These are phyloP conservation scores for Tenthredo mesomela DNA, from an alignment of 2,888 invertebrate genomes.

Conservation along the genomic window DNA sequence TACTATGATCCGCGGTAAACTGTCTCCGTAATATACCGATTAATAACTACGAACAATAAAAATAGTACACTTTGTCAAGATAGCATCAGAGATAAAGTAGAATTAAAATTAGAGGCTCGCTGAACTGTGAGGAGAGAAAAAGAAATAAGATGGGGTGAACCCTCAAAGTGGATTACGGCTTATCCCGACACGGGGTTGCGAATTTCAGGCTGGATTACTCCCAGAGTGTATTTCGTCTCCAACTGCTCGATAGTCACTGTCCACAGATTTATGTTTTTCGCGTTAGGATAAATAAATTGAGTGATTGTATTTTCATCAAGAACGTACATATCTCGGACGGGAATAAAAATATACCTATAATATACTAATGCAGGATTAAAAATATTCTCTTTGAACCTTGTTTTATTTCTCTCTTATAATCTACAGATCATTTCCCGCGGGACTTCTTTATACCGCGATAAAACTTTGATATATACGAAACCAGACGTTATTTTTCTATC, in stretches of 20 bases:
- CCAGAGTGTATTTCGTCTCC: constrained; percentile 19
- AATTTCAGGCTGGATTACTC: constrained; percentile 63
- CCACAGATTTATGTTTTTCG: constrained; percentile 66
- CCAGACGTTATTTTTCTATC: background rate
- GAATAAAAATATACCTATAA: background rate
- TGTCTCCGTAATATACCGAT: background rate
- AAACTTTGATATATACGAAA: background rate
- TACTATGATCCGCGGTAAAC: background rate
- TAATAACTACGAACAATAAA: background rate
- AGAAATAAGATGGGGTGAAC: constrained; percentile 44
- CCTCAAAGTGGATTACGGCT: constrained; percentile 57
- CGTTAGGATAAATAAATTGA: constrained; percentile 60
- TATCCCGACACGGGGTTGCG: constrained; percentile 56
- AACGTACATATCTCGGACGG: background rate
- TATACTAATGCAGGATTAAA: background rate
- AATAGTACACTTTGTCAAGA: background rate
- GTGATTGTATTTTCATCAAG: constrained; percentile 64
- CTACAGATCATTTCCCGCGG: background rate
- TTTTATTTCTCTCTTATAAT: background rate
- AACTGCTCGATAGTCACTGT: background rate
- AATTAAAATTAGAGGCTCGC: constrained; percentile 19
- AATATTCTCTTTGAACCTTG: background rate
- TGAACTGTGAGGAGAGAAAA: background rate
- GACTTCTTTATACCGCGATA: background rate
- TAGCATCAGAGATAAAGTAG: background rate